Conservation (phyloP, 2,113 vertebrate genomes). For the Peromyscus californicus region DNA sequence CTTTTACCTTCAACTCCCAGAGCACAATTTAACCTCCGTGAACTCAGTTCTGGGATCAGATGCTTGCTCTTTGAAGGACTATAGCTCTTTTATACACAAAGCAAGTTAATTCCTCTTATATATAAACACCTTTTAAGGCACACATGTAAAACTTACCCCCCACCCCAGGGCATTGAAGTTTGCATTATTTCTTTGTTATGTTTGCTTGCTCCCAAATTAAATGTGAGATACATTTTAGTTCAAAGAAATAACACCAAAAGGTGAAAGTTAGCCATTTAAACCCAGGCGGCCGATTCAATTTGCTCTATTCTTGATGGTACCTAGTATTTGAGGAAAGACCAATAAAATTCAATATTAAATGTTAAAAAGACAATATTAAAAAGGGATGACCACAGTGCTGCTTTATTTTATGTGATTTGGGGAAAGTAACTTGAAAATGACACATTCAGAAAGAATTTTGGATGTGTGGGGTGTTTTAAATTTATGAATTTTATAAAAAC, state of each 20-base stretch:
- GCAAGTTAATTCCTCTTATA: constrained; percentile 56
- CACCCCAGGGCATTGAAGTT: not conserved
- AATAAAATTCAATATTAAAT: constrained; percentile 48
- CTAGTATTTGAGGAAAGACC: not conserved
- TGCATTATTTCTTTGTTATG: constrained; percentile 38
- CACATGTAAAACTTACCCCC: constrained; percentile 11
- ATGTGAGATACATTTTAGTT: constrained; percentile 52
- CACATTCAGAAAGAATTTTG: constrained; percentile 70
- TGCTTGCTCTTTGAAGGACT: constrained; percentile 71
- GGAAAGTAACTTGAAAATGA: constrained; percentile 59
- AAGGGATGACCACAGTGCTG: not conserved
- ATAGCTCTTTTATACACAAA: constrained; percentile 55
- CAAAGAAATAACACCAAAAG: constrained; percentile 64
- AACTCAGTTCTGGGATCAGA: constrained; percentile 73
- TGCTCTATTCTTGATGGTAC: not conserved
- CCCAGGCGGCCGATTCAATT: not conserved
- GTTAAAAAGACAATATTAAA: not conserved
- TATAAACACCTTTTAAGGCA: constrained; percentile 61
- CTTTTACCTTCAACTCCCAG: constrained; percentile 75
- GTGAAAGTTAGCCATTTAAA: constrained; percentile 2
- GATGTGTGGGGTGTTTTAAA: constrained; percentile 75
- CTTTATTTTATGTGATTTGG: constrained; percentile 47
- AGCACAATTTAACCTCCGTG: constrained; percentile 79
- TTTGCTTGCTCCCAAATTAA: constrained; percentile 59
- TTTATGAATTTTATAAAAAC: constrained; percentile 80